These are phyloP conservation scores for human DNA, from an alignment of 2,113 vertebrate species.

Conservation along the genomic window GRCh38 chr6:42349501-42350000, in stretches of 20 bases:
- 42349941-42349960: conserved; percentile 79
- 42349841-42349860: conserved; percentile 64
- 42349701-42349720: not conserved
- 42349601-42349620: not conserved
- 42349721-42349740: not conserved
- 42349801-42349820: not conserved
- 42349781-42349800: conserved; percentile 7
- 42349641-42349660: not conserved
- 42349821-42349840: not conserved
- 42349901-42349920: conserved; percentile 72
- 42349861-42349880: conserved; percentile 54
- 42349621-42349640: not conserved
- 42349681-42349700: not conserved
- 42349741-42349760: not conserved
- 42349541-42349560: not conserved
- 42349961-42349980: conserved; percentile 74
- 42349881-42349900: conserved; percentile 66
- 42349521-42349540: not conserved
- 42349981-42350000: conserved; percentile 70
- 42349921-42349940: conserved; percentile 77
- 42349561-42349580: not conserved
- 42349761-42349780: not conserved
- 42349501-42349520: not conserved
- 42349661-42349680: not conserved
- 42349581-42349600: not conserved